Evolutionary conservation across 2,888 invertebrate genomes (phyloP).

Genomic region (Drosophila austrosaltans): DNA sequence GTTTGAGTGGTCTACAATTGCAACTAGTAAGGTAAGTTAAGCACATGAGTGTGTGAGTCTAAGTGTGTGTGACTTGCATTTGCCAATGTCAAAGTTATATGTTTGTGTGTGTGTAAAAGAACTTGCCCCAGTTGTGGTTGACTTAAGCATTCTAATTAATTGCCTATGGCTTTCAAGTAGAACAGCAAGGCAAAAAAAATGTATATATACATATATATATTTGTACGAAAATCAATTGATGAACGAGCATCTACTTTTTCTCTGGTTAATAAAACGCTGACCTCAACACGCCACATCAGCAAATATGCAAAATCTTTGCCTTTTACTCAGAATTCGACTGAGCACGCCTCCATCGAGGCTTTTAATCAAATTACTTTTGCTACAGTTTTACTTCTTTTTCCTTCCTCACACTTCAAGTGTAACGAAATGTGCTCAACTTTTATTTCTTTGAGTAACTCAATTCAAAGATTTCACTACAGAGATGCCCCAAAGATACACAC

Average conservation of each 20-base stretch:
- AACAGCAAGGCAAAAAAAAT: conserved; percentile 18
- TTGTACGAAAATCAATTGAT: conserved; percentile 32
- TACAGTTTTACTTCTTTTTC: conserved; percentile 18
- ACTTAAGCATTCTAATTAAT: conserved; percentile 69
- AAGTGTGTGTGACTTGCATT: conserved; percentile 45
- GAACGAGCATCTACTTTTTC: conserved; percentile 35
- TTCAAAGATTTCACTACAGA: conserved; percentile 45
- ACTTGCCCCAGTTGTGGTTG: conserved; percentile 36
- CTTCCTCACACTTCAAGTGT: conserved; percentile 27
- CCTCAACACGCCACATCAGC: conserved; percentile 55
- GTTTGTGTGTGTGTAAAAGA: conserved; percentile 24
- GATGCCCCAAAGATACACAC: conserved; percentile 12
- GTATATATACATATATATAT: conserved; percentile 38
- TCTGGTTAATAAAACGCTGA: conserved; percentile 57
- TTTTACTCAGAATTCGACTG: conserved; percentile 13
- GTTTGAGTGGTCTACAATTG: conserved; percentile 92
- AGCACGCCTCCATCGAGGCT: conserved; percentile 39
- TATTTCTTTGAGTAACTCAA: conserved; percentile 45
- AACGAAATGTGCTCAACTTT: conserved; percentile 47
- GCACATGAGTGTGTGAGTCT: conserved; percentile 15
- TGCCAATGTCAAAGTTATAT: conserved; percentile 51
- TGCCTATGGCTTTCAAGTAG: conserved; percentile 53
- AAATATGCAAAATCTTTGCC: conserved; percentile 63
- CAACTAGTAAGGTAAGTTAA: conserved; percentile 92
- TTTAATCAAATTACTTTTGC: conserved; percentile 71